Percentiles rank a stretch among this genome's conserved stretches.
Conservation (phyloP, 2,888 invertebrate species). For the Sesia bembeciformis region DNA sequence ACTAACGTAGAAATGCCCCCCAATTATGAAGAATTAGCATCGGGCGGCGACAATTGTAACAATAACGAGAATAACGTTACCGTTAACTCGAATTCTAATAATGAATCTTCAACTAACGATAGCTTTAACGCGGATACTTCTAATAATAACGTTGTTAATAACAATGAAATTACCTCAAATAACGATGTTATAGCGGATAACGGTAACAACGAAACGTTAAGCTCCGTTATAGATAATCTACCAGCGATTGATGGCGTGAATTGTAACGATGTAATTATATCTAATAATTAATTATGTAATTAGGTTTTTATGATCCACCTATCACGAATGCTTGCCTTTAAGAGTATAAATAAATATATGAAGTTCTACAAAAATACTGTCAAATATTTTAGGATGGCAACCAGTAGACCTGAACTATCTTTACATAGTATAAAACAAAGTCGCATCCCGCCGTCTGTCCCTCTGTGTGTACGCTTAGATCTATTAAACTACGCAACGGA, state of each 20-base stretch:
- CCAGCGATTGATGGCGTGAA: conserved; percentile 61
- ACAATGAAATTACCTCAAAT: conserved; percentile 6
- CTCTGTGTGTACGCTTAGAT: too few relatives aligned
- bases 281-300: too few relatives aligned
- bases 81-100: conserved; percentile 1
- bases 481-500: too few relatives aligned
- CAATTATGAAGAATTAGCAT: conserved; percentile 45
- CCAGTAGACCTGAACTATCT: too few relatives aligned
- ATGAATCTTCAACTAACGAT: background rate
- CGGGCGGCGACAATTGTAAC: conserved; percentile 14
- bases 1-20: conserved; percentile 58
- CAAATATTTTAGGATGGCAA: too few relatives aligned
- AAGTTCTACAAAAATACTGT: background rate
- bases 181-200: conserved; percentile 8
- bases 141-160: conserved; percentile 5
- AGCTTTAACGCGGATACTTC: conserved; percentile 4
- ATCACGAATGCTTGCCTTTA: background rate
- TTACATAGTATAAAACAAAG: too few relatives aligned
- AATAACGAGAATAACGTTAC: conserved; percentile 5
- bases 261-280: conserved; percentile 31
- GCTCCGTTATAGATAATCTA: conserved; percentile 50
- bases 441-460: too few relatives aligned
- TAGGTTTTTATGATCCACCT: background rate
- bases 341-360: background rate
- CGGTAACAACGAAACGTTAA: conserved; percentile 20